Percentiles rank a stretch among this genome's conserved stretches.
These are phyloP conservation scores for Parazoanthus darwini DNA, from an alignment of 92 coral and sea anemone species.

Conservation along the genomic window DNA sequence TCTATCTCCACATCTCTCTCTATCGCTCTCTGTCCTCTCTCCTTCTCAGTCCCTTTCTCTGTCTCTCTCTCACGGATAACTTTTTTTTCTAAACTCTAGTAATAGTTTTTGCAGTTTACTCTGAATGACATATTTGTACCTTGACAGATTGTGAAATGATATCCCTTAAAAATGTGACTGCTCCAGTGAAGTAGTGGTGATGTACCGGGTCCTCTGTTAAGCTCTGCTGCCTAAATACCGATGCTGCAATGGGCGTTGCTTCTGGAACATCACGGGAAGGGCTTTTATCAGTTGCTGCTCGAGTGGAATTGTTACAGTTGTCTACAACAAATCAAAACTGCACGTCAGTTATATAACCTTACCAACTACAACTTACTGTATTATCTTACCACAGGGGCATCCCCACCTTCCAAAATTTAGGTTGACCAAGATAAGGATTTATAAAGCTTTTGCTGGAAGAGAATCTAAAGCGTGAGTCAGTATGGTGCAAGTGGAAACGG, in stretches of 20 bases:
- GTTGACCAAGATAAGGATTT: too few species aligned
- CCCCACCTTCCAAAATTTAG: too few species aligned
- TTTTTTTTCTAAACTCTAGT: neutral
- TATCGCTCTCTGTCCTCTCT: too few species aligned
- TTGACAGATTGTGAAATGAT: constrained; percentile 68
- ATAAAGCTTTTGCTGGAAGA: too few species aligned
- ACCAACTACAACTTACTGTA: too few species aligned
- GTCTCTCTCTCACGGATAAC: too few species aligned
- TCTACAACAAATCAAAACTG: neutral
- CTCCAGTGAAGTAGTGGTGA: constrained; percentile 84
- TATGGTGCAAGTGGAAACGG: too few species aligned
- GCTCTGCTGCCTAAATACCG: neutral
- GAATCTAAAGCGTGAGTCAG: too few species aligned
- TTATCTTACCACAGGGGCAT: too few species aligned
- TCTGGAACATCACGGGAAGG: neutral
- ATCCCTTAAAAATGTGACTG: constrained; percentile 73
- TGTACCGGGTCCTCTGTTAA: constrained; percentile 50
- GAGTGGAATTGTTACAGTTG: neutral
- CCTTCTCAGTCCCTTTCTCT: too few species aligned
- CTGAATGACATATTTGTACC: constrained; percentile 35
- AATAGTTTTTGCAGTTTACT: neutral
- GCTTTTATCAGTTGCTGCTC: neutral
- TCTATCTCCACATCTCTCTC: too few species aligned
- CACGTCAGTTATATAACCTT: neutral
- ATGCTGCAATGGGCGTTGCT: neutral